Evolutionary conservation across 2,113 vertebrate genomes (phyloP).

Genomic region (Apteryx mantelli): DNA sequence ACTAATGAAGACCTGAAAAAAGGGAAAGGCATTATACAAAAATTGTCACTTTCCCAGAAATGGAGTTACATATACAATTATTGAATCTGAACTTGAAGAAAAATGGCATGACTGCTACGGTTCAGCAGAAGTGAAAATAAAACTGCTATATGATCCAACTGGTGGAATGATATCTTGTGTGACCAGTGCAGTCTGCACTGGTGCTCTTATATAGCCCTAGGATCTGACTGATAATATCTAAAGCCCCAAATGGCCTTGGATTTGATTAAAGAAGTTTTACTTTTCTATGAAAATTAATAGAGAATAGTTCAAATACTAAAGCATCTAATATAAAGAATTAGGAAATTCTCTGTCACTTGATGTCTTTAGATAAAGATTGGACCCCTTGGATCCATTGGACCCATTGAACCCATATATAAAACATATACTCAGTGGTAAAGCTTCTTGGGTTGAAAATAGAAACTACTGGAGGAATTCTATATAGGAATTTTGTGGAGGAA

Average conservation of each 20-base stretch:
- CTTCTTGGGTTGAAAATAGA: not conserved
- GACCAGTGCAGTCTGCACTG: not conserved
- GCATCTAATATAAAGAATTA: not conserved
- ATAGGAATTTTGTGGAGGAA: too few species aligned
- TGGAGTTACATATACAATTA: not conserved
- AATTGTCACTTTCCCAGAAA: not conserved
- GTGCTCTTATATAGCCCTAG: not conserved
- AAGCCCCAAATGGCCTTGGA: not conserved
- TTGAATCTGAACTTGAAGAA: not conserved
- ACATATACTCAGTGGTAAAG: not conserved
- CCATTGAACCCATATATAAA: not conserved
- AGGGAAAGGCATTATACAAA: not conserved
- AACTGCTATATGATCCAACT: not conserved
- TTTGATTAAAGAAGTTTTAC: not conserved
- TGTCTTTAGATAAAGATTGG: not conserved
- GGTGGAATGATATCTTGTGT: not conserved
- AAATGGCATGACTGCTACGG: not conserved
- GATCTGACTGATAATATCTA: not conserved
- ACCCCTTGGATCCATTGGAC: not conserved
- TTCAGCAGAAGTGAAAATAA: not conserved
- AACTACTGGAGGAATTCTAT: not conserved
- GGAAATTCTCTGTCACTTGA: not conserved
- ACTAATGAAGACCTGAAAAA: conserved; percentile 62
- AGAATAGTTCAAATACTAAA: not conserved
- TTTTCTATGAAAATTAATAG: not conserved